Percentiles rank a stretch among this genome's conserved stretches.
Evolutionary conservation across 92 coral and sea anemone genomes (phyloP).

Genomic region (Siderastrea radians): DNA sequence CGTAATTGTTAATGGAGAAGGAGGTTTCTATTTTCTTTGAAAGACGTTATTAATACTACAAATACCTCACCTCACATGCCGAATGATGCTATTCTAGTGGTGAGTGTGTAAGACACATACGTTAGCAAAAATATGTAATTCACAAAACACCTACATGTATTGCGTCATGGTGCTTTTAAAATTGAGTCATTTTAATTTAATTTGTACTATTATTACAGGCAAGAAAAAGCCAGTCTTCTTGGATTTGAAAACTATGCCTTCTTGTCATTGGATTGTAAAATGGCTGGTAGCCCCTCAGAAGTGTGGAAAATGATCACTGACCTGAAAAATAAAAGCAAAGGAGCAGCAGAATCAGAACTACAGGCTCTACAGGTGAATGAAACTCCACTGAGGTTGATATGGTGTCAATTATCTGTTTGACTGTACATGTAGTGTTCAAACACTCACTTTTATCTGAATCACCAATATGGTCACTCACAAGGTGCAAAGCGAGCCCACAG

Average conservation of each 20-base stretch:
- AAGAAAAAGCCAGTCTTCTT: slow-evolving; percentile 81
- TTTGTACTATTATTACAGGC: slow-evolving; percentile 22
- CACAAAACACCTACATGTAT: not conserved
- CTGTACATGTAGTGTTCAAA: too few relatives aligned
- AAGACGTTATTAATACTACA: too few relatives aligned
- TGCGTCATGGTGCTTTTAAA: too few relatives aligned
- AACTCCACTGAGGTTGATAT: not conserved
- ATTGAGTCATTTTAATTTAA: not conserved
- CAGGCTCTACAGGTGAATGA: slow-evolving; percentile 69
- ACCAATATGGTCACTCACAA: too few relatives aligned
- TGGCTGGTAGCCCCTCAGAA: slow-evolving; percentile 85
- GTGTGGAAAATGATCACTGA: slow-evolving; percentile 81
- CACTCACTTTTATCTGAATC: too few relatives aligned
- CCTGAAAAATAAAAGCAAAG: slow-evolving; percentile 68
- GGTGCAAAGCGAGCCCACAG: too few relatives aligned
- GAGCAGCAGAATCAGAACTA: slow-evolving; percentile 79
- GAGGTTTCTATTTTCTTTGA: too few relatives aligned
- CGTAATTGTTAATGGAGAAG: too few relatives aligned
- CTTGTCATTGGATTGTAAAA: slow-evolving; percentile 86
- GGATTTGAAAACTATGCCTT: slow-evolving; percentile 84
- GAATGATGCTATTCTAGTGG: not conserved
- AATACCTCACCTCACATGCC: too few relatives aligned
- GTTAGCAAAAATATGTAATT: too few relatives aligned
- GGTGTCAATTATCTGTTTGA: not conserved
- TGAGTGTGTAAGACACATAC: too few relatives aligned